A percentile compares a stretch with the other conserved stretches of the same genome.
Conservation (phyloP, 2,113 vertebrate genomes). For the Alethe castanea region DNA sequence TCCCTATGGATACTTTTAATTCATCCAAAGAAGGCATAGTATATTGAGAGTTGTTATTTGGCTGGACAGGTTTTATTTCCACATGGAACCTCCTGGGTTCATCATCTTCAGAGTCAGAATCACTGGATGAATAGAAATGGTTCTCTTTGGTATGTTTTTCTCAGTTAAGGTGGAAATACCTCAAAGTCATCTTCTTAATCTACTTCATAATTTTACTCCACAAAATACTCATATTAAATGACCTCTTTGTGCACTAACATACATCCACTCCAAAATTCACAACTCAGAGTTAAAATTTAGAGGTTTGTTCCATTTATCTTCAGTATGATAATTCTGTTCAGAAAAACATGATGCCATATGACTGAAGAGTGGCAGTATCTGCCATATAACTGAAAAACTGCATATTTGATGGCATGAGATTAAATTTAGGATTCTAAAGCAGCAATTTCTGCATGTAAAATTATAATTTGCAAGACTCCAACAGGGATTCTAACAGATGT, state of each 20-base stretch:
- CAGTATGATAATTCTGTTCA: background rate
- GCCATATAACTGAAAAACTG: background rate
- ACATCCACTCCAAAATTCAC: background rate
- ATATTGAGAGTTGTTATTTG: slow-evolving; percentile 86
- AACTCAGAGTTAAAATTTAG: background rate
- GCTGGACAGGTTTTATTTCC: slow-evolving; percentile 92
- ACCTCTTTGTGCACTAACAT: background rate
- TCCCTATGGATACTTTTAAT: slow-evolving; percentile 93
- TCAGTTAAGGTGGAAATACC: slow-evolving; percentile 76
- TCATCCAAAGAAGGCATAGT: slow-evolving; percentile 89
- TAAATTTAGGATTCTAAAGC: background rate
- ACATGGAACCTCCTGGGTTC: slow-evolving; percentile 93
- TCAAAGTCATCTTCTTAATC: background rate
- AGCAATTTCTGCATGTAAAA: background rate
- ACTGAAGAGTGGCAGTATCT: background rate
- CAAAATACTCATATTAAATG: background rate
- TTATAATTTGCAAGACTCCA: background rate
- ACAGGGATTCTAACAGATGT: fast-evolving
- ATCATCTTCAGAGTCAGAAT: slow-evolving; percentile 92
- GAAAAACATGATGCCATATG: background rate
- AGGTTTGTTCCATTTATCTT: background rate
- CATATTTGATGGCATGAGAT: background rate
- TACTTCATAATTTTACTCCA: background rate
- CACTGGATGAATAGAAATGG: slow-evolving; percentile 93
- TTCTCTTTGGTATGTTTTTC: slow-evolving; percentile 95